Percentiles rank a stretch among this genome's conserved stretches.
These are phyloP conservation scores for Gymnocheta viridis DNA, from an alignment of 2,888 invertebrate genomes.

Conservation along the genomic window DNA sequence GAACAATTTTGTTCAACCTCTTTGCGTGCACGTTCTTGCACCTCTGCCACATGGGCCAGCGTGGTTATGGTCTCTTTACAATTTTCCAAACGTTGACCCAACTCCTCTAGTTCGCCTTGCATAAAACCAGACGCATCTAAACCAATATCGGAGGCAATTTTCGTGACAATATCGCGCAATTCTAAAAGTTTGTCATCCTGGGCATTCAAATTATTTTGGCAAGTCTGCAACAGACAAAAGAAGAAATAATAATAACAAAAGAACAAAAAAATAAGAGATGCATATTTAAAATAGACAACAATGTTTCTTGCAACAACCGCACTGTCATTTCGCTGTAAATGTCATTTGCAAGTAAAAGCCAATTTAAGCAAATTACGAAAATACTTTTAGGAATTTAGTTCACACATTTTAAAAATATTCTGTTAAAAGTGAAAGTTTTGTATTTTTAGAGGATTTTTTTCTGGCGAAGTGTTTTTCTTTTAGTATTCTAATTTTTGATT, in stretches of 20 bases:
- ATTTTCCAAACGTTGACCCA: conserved; percentile 89
- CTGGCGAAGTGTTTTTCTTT: background rate
- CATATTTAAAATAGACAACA: background rate
- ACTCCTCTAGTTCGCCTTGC: conserved; percentile 89
- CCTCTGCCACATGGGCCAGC: conserved; percentile 90
- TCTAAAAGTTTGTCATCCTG: conserved; percentile 87
- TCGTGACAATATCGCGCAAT: conserved; percentile 88
- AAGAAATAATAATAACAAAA: conserved; percentile 10
- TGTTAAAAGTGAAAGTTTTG: conserved; percentile 52
- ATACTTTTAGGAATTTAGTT: conserved; percentile 46
- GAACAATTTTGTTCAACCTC: conserved; percentile 84
- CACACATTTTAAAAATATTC: conserved; percentile 42
- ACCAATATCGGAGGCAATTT: conserved; percentile 91
- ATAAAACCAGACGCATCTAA: conserved; percentile 87
- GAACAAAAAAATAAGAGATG: background rate
- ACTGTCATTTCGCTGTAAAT: background rate
- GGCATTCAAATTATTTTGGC: conserved; percentile 88
- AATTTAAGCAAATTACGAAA: conserved; percentile 34
- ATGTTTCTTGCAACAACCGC: background rate
- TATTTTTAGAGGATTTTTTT: conserved; percentile 19
- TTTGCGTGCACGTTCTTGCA: conserved; percentile 84
- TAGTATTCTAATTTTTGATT: background rate
- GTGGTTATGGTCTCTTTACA: conserved; percentile 89
- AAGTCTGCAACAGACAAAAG: conserved; percentile 84
- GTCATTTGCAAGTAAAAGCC: conserved; percentile 40